Evolutionary conservation across 2,888 invertebrate species (phyloP), one percentile per base, ranked within the genome.

Genomic region (Malthinus flaveolus): DNA sequence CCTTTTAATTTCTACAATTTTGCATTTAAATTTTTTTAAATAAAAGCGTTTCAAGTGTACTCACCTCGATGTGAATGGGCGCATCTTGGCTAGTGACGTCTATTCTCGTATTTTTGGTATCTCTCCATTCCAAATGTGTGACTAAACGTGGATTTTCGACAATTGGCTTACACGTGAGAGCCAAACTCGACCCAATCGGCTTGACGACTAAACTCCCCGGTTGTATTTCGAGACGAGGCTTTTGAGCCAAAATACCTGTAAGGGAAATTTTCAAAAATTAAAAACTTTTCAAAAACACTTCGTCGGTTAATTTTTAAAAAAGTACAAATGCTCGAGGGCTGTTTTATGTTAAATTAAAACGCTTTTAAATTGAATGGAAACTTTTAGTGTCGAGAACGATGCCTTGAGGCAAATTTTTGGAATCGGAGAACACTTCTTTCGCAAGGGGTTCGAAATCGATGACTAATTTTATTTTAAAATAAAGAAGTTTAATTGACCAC

Each of bases 81-180:
- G 68, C 68, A n/a, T 68, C 71, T 10, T 71, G 66, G 58, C 71
- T 73, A 3, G 66, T 69, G 50, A 64, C 71, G 7, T 87, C 85
- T 71, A 92, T 90, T 56, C 85, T 84, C 63, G 84, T 82, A 71
- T 88, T 86, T 62, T 83, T 81, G 44, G 88, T 87, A 75, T 92
- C 91, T 65, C 86, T 83, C 94, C 94, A 94, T 73, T 89, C 87
- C 42, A 93, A 84, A 71, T 91, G 86, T 32, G 85, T 84, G 52
- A 93, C 85, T 35, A 90, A 81, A 6, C 80, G 79, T 1, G 85
- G 82, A 69, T 91, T 85, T 0, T 85, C 84, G 1, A 88, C 90
- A 49, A 84, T 84, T 3, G 90, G 88, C 67, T 85, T 85, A 75
- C 93, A 94, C 4, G 92, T 91, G 64, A 94, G 80, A 48, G 91